phyloP scores from a whole-genome alignment of 2,888 invertebrate species.

The Pseudococcus jackbeardsleyi region DNA sequence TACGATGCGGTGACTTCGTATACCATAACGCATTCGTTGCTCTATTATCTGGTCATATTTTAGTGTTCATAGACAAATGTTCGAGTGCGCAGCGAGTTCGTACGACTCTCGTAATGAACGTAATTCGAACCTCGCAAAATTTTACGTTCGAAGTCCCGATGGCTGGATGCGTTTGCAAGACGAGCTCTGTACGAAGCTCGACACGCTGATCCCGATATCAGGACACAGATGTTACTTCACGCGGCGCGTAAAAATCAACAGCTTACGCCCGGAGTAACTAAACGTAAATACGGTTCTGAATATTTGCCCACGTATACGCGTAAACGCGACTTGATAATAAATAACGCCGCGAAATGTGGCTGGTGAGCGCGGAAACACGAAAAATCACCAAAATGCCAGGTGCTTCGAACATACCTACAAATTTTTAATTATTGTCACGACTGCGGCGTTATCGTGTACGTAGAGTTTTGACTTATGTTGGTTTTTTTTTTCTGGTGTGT shows the following conservation, averaged over 20 bases:
- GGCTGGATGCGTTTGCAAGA: too few relatives aligned
- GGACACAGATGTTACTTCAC: constrained; percentile 33
- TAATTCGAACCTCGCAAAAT: neutral
- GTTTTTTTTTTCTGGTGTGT: too few relatives aligned
- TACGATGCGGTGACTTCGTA: neutral
- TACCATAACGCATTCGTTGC: neutral
- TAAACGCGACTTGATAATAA: neutral
- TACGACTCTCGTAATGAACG: neutral
- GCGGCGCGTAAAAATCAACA: neutral
- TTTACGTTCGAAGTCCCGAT: neutral
- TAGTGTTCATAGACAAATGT: neutral
- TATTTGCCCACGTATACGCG: neutral
- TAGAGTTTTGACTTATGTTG: neutral
- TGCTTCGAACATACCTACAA: neutral
- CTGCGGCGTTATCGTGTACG: neutral
- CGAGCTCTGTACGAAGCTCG: neutral
- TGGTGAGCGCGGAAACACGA: neutral
- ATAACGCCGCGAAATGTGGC: neutral
- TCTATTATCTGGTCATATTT: neutral
- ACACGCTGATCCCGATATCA: neutral
- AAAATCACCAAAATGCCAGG: constrained; percentile 22
- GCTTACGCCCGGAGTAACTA: neutral
- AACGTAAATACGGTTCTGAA: neutral
- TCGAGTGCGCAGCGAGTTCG: neutral
- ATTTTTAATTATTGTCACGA: neutral